These are phyloP conservation scores for Platalea minor DNA, from an alignment of 2,797 vertebrate genomes.

Conservation along the genomic window DNA sequence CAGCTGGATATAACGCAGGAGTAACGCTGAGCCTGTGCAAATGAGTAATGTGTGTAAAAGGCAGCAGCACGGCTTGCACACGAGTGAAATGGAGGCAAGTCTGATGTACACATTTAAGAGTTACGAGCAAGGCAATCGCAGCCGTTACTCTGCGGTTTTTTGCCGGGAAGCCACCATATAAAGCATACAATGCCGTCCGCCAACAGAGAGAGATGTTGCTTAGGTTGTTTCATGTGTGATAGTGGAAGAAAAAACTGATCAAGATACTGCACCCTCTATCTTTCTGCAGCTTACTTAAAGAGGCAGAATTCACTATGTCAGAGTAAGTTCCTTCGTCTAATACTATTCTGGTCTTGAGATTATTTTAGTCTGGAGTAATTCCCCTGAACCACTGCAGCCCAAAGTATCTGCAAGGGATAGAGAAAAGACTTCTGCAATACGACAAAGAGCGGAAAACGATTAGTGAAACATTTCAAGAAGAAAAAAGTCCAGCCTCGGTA, in stretches of 20 bases:
- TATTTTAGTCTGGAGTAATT: neutral
- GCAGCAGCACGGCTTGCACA: neutral
- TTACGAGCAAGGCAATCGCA: neutral
- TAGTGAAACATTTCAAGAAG: neutral
- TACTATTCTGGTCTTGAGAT: neutral
- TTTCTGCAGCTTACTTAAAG: neutral
- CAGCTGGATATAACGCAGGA: neutral
- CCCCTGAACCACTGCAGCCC: neutral
- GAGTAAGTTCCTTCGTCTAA: neutral
- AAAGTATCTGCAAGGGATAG: too few species aligned
- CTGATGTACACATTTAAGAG: neutral
- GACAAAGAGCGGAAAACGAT: neutral
- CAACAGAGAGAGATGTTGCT: neutral
- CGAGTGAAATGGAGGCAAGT: rapidly evolving
- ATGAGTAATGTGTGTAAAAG: rapidly evolving
- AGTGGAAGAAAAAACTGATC: neutral
- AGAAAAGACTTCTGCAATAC: neutral
- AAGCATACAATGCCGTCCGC: rapidly evolving
- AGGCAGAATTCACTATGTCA: neutral
- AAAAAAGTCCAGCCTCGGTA: neutral
- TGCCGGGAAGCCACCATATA: neutral
- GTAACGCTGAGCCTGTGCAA: neutral
- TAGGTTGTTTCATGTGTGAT: neutral
- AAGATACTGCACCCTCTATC: neutral
- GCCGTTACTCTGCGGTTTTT: neutral